Conservation (phyloP, 2,888 invertebrate genomes). For the Nomada hirtipes region DNA sequence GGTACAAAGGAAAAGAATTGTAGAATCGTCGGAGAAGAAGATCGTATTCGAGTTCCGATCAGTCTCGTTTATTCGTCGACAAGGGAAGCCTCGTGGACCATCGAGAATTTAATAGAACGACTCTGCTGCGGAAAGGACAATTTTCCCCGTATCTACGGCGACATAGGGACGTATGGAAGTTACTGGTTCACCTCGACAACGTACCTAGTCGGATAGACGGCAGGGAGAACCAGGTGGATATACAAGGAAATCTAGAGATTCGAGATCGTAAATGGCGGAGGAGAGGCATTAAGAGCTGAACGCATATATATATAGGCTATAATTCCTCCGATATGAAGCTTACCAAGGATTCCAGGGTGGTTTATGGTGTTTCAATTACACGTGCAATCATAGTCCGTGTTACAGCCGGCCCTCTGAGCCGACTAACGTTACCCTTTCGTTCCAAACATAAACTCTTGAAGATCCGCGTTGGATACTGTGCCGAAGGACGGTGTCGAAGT, state of each 20-base stretch:
- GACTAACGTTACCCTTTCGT: slow-evolving; percentile 28
- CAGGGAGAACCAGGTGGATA: slow-evolving; percentile 21
- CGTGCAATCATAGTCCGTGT: slow-evolving; percentile 74
- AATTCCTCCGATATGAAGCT: slow-evolving; percentile 72
- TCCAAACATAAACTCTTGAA: slow-evolving; percentile 62
- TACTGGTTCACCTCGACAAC: slow-evolving; percentile 1
- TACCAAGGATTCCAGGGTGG: slow-evolving; percentile 64
- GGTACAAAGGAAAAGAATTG: slow-evolving; percentile 2
- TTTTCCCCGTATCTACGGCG: slow-evolving; percentile 67
- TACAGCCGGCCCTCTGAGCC: slow-evolving; percentile 61
- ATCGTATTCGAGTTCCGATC: slow-evolving; percentile 28
- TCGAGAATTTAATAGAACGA: slow-evolving; percentile 70
- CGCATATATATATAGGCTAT: slow-evolving; percentile 51
- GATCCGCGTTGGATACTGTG: slow-evolving; percentile 18
- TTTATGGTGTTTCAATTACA: slow-evolving; percentile 78
- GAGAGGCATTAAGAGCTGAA: slow-evolving; percentile 47
- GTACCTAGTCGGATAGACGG: not conserved
- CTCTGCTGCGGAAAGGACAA: slow-evolving; percentile 65
- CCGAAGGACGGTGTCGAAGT: slow-evolving; percentile 33
- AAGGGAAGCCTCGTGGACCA: slow-evolving; percentile 59
- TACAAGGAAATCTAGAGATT: slow-evolving; percentile 33
- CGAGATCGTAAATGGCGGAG: slow-evolving; percentile 50
- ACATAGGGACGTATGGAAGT: slow-evolving; percentile 35
- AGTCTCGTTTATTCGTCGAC: slow-evolving; percentile 63
- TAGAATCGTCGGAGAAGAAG: slow-evolving; percentile 42